Evolutionary conservation across 2,797 vertebrate species (phyloP).

Genomic region (Pipistrellus nathusii): DNA sequence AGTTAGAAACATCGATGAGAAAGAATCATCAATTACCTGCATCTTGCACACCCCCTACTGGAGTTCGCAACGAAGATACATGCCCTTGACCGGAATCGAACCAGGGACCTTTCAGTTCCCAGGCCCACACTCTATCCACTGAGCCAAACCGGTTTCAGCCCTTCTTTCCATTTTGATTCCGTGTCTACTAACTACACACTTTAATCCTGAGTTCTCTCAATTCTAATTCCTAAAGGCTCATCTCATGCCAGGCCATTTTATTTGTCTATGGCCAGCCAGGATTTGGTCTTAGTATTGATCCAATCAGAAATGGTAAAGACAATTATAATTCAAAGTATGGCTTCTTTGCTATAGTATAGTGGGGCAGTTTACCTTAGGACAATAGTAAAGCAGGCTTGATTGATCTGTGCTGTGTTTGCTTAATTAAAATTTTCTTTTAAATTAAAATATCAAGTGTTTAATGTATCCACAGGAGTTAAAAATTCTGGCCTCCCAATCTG

Average conservation of each 20-base stretch:
- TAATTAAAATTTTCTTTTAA: constrained; percentile 56
- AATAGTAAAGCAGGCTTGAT: constrained; percentile 46
- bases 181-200: neutral
- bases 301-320: neutral
- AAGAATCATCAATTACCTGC: too few species aligned
- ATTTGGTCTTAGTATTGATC: constrained; percentile 8
- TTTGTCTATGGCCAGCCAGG: neutral
- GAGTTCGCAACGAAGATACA: too few species aligned
- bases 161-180: neutral
- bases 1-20: too few species aligned
- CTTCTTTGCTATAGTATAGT: neutral
- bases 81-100: too few species aligned
- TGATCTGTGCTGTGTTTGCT: constrained; percentile 21
- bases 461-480: neutral
- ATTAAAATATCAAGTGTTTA: constrained; percentile 44
- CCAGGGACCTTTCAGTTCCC: too few species aligned
- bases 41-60: too few species aligned
- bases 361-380: constrained; percentile 7
- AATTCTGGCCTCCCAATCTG: neutral
- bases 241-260: neutral
- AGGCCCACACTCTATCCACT: too few species aligned
- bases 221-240: neutral
- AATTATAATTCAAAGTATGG: neutral
- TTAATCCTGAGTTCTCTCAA: constrained; percentile 4
- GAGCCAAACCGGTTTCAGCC: too few species aligned